A percentile compares a stretch with the other conserved stretches of the same genome.
Conservation (phyloP, 1,140 invertebrate species). For the Neodiprion pinetum region DNA sequence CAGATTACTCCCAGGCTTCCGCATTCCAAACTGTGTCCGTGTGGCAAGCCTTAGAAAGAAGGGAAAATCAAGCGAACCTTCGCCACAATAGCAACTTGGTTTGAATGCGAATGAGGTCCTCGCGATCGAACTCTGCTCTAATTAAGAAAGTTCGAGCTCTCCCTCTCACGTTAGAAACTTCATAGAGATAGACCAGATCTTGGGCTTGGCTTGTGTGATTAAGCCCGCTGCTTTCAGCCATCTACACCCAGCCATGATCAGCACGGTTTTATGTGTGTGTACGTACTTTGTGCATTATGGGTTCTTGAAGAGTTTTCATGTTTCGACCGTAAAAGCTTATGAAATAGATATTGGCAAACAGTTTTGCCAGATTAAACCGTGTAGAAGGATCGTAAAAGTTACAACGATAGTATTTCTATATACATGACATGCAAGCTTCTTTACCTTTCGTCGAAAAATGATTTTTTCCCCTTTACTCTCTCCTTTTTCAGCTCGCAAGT, state of each 20-base stretch:
- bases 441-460: too few species aligned
- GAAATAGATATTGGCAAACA: conserved; percentile 7
- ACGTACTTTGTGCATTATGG: too few species aligned
- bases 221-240: neutral
- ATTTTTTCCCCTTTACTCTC: too few species aligned
- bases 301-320: neutral
- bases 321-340: neutral
- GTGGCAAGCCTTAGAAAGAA: neutral
- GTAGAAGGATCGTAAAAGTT: neutral
- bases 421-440: too few species aligned
- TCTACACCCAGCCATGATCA: neutral
- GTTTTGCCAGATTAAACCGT: neutral
- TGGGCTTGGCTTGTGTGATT: neutral
- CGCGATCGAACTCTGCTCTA: neutral
- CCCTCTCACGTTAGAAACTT: neutral
- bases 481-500: too few species aligned
- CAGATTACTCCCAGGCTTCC: neutral
- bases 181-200: neutral
- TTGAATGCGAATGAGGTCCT: conserved; percentile 5
- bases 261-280: too few species aligned
- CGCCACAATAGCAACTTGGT: neutral
- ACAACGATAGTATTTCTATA: neutral
- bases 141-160: neutral
- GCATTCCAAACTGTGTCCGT: neutral
- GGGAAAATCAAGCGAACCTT: neutral